Evolutionary conservation across 2,113 vertebrate species (phyloP).

Genomic region (Dipodomys stephensi): DNA sequence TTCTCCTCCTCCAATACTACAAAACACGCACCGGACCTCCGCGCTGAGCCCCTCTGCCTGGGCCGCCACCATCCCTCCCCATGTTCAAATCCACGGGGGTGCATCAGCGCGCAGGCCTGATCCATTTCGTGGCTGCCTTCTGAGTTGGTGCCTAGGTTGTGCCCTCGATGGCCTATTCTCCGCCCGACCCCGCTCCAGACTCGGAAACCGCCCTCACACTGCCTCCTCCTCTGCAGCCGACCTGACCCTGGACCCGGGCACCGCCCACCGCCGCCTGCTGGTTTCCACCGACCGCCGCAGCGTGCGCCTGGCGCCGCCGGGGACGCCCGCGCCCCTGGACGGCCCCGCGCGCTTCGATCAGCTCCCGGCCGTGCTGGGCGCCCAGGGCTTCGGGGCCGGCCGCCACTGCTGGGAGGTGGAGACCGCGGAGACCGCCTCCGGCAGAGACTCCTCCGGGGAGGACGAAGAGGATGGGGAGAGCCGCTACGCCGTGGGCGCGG

Average conservation of each 20-base stretch:
- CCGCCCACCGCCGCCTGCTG: constrained; percentile 88
- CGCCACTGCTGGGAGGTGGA: constrained; percentile 94
- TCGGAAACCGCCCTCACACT: background rate
- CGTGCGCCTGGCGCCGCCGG: constrained; percentile 87
- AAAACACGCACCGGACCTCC: background rate
- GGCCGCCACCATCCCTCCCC: background rate
- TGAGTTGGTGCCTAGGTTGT: background rate
- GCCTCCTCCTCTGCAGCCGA: constrained; percentile 62
- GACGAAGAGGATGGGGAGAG: constrained; percentile 29
- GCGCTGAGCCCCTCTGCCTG: background rate
- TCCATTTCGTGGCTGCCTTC: background rate
- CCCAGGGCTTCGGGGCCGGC: constrained; percentile 87
- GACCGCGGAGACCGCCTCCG: constrained; percentile 82
- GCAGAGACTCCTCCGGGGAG: constrained; percentile 5
- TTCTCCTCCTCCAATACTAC: background rate
- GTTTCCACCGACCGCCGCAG: constrained; percentile 90
- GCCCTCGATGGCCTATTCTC: background rate
- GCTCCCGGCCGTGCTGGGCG: constrained; percentile 88
- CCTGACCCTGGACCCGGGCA: constrained; percentile 90
- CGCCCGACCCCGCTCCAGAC: background rate
- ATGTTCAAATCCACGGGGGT: background rate
- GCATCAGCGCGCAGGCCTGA: background rate
- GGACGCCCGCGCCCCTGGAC: constrained; percentile 87
- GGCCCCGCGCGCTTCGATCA: constrained; percentile 90
- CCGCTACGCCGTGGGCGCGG: constrained; percentile 90